These are phyloP conservation scores for Melangyna quadrimaculata DNA, from an alignment of 2,888 invertebrate species.

Conservation along the genomic window DNA sequence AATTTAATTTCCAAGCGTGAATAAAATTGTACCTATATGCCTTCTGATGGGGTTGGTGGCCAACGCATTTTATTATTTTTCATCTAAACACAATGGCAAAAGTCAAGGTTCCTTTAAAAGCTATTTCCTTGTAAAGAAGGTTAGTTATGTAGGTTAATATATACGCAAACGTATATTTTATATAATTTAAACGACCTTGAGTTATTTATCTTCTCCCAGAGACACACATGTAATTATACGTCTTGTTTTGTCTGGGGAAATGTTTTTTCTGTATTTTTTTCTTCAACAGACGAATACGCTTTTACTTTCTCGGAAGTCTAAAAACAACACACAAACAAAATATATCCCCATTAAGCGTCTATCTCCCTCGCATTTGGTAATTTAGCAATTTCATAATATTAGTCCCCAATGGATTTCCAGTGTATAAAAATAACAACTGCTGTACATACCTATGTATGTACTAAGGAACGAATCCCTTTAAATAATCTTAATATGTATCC, in stretches of 20 bases:
- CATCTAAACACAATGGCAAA: background rate
- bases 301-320: conserved; percentile 32
- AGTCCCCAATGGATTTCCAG: conserved; percentile 15
- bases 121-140: conserved; percentile 10
- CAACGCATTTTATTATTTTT: background rate
- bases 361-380: conserved; percentile 3
- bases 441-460: too few species aligned
- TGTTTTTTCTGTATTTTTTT: too few species aligned
- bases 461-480: conserved; percentile 4
- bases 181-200: conserved; percentile 17
- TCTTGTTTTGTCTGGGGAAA: conserved; percentile 37
- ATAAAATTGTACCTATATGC: background rate
- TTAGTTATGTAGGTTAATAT: background rate
- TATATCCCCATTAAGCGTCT: background rate
- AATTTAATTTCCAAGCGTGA: conserved; percentile 1
- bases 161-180: background rate
- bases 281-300: conserved; percentile 39
- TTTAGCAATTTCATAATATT: conserved; percentile 14
- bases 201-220: conserved; percentile 33
- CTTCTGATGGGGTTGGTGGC: background rate
- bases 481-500: conserved; percentile 33
- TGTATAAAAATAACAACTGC: background rate
- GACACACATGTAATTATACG: conserved; percentile 23
- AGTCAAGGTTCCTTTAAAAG: conserved; percentile 26
- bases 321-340: background rate